Percentiles rank a stretch among this genome's conserved stretches.
phyloP scores from a whole-genome alignment of 1,140 invertebrate genomes.

The Propsilocerus akamusi region DNA sequence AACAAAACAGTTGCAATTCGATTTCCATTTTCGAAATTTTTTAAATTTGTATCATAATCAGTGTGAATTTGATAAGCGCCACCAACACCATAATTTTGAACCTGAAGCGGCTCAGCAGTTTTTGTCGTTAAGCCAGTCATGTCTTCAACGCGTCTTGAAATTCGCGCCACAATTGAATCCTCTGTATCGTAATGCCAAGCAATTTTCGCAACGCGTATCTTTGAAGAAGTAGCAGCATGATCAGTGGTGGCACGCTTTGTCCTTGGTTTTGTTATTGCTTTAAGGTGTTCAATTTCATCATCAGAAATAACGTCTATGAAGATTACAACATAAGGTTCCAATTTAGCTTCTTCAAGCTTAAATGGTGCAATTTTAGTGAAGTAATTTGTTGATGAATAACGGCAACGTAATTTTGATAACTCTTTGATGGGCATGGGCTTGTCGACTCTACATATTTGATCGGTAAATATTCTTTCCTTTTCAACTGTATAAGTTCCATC shows the following conservation, averaged over 20 bases:
- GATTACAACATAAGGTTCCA: slow-evolving; percentile 69
- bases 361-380: slow-evolving; percentile 68
- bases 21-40: slow-evolving; percentile 60
- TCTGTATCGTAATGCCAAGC: background rate
- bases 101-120: background rate
- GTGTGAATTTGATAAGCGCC: background rate
- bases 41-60: slow-evolving; percentile 10
- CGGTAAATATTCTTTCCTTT: slow-evolving; percentile 16
- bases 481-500: background rate
- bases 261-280: slow-evolving; percentile 65
- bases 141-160: background rate
- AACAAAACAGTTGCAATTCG: slow-evolving; percentile 75
- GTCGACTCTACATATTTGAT: slow-evolving; percentile 69
- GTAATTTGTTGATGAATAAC: slow-evolving; percentile 56
- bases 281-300: slow-evolving; percentile 74
- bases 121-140: background rate
- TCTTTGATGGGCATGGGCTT: slow-evolving; percentile 24
- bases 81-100: background rate
- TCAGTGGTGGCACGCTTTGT: slow-evolving; percentile 29
- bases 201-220: background rate
- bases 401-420: slow-evolving; percentile 42
- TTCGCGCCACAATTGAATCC: background rate
- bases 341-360: slow-evolving; percentile 78
- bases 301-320: slow-evolving; percentile 83
- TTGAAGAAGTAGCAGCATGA: background rate